Conservation (phyloP, 2,888 invertebrate genomes). For the Cotesia congregata region DNA sequence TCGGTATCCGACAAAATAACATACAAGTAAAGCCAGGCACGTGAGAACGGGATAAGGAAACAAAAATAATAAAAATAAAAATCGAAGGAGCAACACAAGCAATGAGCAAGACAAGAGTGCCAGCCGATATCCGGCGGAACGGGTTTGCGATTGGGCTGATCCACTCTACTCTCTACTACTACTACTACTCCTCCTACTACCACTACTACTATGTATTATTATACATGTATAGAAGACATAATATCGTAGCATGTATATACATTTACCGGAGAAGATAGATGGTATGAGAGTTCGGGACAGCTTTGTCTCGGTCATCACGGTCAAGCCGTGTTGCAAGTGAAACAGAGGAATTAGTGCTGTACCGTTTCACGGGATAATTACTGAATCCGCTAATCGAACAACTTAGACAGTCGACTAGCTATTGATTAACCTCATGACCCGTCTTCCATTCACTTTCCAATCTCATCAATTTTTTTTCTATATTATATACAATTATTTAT, state of each 20-base stretch:
- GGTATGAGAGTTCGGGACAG: conserved; percentile 7
- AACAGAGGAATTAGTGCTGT: conserved; percentile 40
- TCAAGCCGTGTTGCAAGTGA: conserved; percentile 25
- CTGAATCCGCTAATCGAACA: conserved; percentile 46
- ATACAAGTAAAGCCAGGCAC: conserved; percentile 15
- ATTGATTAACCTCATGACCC: conserved; percentile 13
- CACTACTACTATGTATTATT: neutral
- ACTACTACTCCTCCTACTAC: neutral
- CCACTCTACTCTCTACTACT: conserved; percentile 3
- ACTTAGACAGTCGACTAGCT: conserved; percentile 40
- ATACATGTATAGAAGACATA: neutral
- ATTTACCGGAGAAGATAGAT: neutral
- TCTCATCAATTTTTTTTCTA: neutral
- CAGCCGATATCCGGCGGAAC: conserved; percentile 43
- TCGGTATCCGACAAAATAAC: neutral
- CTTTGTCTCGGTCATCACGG: conserved; percentile 23
- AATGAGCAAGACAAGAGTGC: conserved; percentile 5
- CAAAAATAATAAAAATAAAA: conserved; percentile 6
- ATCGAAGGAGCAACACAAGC: conserved; percentile 13
- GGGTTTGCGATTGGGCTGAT: conserved; percentile 37
- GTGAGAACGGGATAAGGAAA: conserved; percentile 12
- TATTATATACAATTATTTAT: neutral
- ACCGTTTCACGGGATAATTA: conserved; percentile 47
- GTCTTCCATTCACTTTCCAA: neutral
- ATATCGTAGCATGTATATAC: neutral